phyloP scores from a whole-genome alignment of 2,888 invertebrate genomes.

The Xestia sexstrigata region DNA sequence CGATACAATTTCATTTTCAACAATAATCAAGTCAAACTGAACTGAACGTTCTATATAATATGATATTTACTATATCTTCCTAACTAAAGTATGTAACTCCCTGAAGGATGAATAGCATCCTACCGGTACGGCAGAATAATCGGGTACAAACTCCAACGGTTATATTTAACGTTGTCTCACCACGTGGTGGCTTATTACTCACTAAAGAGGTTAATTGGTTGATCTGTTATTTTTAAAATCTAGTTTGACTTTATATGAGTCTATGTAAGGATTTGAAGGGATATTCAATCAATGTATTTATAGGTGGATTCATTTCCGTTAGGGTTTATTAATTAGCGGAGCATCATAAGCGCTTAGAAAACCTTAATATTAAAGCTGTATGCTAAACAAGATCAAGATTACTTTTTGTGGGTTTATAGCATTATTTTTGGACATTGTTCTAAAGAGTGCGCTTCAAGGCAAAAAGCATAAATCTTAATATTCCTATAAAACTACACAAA shows the following conservation, averaged over 20 bases:
- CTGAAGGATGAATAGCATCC: constrained; percentile 20
- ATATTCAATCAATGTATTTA: background rate
- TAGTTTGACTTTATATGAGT: background rate
- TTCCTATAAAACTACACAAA: constrained; percentile 24
- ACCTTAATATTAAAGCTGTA: background rate
- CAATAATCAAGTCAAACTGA: constrained; percentile 1
- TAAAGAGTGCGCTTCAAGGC: constrained; percentile 9
- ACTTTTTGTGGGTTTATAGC: background rate
- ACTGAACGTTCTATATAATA: no score
- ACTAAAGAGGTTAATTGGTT: constrained; percentile 73
- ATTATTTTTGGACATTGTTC: constrained; percentile 6
- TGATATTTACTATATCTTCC: constrained; percentile 12
- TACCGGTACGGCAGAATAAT: constrained; percentile 29
- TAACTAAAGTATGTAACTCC: background rate
- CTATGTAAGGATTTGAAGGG: background rate
- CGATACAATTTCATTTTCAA: constrained; percentile 39
- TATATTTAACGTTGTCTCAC: constrained; percentile 73
- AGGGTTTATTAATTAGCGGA: no score
- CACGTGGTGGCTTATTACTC: constrained; percentile 66
- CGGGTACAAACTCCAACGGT: constrained; percentile 71
- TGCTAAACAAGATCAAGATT: constrained; percentile 1
- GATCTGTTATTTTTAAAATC: constrained; percentile 67
- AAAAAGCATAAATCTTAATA: background rate
- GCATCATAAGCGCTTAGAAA: background rate
- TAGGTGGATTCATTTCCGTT: background rate